Base-by-base conservation (phyloP, 2,113 vertebrate species). In the Rhodinocichla rosea region DNA sequence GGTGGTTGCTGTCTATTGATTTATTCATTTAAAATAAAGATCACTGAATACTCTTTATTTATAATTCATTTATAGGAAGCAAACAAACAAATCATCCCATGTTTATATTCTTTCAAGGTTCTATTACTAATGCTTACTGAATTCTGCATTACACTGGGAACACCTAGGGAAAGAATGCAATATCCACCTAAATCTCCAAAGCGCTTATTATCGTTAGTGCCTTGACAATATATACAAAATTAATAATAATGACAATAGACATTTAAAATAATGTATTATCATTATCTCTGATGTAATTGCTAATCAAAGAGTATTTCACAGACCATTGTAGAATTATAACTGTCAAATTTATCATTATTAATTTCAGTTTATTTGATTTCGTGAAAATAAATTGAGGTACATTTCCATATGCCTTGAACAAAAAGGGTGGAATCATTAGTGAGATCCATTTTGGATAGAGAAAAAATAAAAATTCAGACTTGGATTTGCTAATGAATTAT, bases 301-400 rank as follows among this genome's bases (percentile, higher is more conserved):
- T 89, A 71, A 65, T 93, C 80, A 87, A 95, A 92, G 40, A 60
- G 40, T 81, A 76, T 92, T 97, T 95, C 52, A 90, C 53, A 94
- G 53, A 45, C 37, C 53, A 78, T 21, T 94, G 74, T 92, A 90
- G 75, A 86, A 96, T 53, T 94, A 23, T 82, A 94, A 79, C 22
- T 86, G 60, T 82, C 63, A 94, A 94, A 82, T 87, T 94, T 89
- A 59, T 53, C n/a, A 44, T 83, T 49, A 91, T 47, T 64, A 67
- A 90, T 93, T 95, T 84, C 44, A 75, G 39, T 74, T 95, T 83
- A 87, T 92, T 95, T 97, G 76, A 95, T 92, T 92, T 93, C 57
- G 71, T 30, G 57, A 80, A 94, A 90, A 88, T 42, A 74, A 84
- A 92, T 71, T n/a, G 70, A 93, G 55, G 28, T 59, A 81, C 30